A percentile compares a stretch with the other conserved stretches of the same genome.
Conservation (phyloP, 2,888 invertebrate species). For the Calameuta idolon region DNA sequence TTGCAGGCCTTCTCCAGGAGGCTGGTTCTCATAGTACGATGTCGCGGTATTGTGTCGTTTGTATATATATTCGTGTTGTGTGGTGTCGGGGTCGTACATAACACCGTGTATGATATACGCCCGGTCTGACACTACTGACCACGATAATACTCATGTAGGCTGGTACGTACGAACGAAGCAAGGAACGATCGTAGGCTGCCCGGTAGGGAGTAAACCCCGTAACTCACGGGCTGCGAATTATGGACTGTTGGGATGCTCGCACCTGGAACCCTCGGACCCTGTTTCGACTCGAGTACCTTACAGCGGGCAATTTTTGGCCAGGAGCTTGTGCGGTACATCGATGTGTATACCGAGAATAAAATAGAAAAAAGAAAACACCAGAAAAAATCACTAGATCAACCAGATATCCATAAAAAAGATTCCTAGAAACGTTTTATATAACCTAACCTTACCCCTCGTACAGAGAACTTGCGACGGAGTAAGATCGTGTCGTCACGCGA, state of each 20-base stretch:
- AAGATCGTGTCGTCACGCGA: conserved; percentile 34
- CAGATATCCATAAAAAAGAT: no score
- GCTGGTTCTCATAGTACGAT: no score
- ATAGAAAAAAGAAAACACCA: no score
- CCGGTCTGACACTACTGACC: conserved; percentile 36
- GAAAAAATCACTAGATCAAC: no score
- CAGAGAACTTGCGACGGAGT: no score
- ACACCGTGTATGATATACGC: conserved; percentile 5
- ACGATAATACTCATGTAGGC: conserved; percentile 33
- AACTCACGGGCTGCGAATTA: conserved; percentile 47
- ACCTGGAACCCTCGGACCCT: conserved; percentile 36
- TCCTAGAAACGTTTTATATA: no score
- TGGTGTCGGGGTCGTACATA: background rate
- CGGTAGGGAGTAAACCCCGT: conserved; percentile 44
- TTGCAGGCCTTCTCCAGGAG: no score
- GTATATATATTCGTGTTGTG: background rate
- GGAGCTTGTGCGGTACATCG: no score
- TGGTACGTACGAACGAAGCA: conserved; percentile 28
- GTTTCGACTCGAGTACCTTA: no score
- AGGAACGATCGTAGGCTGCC: conserved; percentile 32
- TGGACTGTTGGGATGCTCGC: conserved; percentile 39
- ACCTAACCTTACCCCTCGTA: no score
- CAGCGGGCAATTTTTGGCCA: no score
- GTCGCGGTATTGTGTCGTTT: background rate
- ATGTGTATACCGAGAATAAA: fast-evolving